phyloP scores from a whole-genome alignment of 64 coral and sea anemone species.

The Stichodactyla mertensii region DNA sequence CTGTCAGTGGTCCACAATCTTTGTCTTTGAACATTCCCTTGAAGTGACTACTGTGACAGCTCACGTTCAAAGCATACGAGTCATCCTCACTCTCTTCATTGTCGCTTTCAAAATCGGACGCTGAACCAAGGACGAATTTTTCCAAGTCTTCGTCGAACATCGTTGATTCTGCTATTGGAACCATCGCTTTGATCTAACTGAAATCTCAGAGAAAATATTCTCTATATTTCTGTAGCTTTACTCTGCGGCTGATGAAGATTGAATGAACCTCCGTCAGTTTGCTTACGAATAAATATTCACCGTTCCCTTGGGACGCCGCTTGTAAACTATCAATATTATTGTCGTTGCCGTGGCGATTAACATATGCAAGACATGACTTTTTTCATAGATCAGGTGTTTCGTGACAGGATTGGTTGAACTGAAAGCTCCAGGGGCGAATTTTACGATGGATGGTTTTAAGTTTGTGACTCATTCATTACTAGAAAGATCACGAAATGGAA shows the following conservation, averaged over 20 bases:
- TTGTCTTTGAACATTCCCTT: constrained; percentile 2
- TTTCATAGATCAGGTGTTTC: neutral
- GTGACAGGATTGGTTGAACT: neutral
- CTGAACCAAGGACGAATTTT: neutral
- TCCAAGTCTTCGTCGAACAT: constrained; percentile 2
- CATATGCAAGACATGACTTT: neutral
- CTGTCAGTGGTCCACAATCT: neutral
- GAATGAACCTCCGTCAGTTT: neutral
- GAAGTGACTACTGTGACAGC: constrained; percentile 23
- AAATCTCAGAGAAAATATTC: neutral
- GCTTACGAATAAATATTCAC: neutral
- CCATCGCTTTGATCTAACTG: neutral
- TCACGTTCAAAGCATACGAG: constrained; percentile 14
- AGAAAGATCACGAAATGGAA: neutral
- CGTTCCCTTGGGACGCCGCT: constrained; percentile 6
- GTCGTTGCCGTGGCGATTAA: neutral
- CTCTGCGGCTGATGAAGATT: neutral
- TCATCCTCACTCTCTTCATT: constrained; percentile 19
- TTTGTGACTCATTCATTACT: neutral
- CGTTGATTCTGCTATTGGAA: neutral
- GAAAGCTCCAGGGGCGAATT: neutral
- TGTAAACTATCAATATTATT: neutral
- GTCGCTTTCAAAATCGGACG: constrained; percentile 9
- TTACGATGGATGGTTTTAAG: neutral
- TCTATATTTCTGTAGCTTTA: neutral